These are phyloP conservation scores for Plutomurus gul DNA, from an alignment of 1,140 invertebrate species.

Conservation along the genomic window DNA sequence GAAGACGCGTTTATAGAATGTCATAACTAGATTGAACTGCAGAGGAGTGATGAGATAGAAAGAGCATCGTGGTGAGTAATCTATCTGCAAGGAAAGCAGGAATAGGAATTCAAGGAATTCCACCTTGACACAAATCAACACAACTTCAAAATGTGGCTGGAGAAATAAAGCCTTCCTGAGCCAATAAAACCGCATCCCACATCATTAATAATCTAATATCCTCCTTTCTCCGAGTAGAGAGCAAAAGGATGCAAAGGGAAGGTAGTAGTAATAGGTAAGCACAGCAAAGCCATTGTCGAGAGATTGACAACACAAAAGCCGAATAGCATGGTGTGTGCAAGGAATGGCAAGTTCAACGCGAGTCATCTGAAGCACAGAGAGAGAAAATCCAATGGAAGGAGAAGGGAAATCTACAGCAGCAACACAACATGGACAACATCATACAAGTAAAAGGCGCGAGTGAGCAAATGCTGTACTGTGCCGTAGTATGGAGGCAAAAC, in stretches of 20 bases:
- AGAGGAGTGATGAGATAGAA: neutral
- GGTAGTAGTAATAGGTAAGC: neutral
- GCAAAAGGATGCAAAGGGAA: neutral
- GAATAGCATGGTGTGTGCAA: neutral
- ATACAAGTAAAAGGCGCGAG: no score
- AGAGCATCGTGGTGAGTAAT: slow-evolving; percentile 13
- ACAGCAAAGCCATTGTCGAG: neutral
- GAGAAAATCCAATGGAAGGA: no score
- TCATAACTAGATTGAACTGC: neutral
- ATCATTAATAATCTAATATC: slow-evolving; percentile 23
- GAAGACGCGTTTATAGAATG: neutral
- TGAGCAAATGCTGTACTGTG: no score
- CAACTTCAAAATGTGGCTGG: slow-evolving; percentile 13
- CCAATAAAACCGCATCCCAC: slow-evolving; percentile 18
- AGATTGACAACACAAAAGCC: neutral
- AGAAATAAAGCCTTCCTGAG: slow-evolving; percentile 23
- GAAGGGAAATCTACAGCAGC: no score
- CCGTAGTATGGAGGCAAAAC: no score
- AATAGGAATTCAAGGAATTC: slow-evolving; percentile 18
- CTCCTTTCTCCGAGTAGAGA: neutral
- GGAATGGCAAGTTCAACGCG: neutral
- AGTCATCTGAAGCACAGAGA: neutral
- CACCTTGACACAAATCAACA: slow-evolving; percentile 18
- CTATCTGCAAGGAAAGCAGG: neutral
- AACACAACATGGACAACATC: no score